These are phyloP conservation scores for Mionectes macconnelli DNA, from an alignment of 2,113 vertebrate species.

Conservation along the genomic window DNA sequence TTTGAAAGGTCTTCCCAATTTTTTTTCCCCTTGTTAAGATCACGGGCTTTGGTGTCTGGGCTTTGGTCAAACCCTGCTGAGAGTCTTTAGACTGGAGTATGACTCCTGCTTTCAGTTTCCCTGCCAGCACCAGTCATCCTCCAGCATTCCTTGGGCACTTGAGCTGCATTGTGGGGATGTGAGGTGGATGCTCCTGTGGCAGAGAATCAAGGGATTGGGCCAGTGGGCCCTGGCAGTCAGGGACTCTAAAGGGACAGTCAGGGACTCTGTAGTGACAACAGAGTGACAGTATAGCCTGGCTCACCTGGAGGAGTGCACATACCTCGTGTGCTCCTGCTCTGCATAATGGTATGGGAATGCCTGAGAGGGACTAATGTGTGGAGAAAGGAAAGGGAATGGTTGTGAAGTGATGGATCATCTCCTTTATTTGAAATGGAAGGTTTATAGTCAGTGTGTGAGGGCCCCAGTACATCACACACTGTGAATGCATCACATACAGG, in stretches of 20 bases:
- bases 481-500: neutral
- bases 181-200: too few species aligned
- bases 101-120: neutral
- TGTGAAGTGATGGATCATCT: accelerated
- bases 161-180: accelerated
- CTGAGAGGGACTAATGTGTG: accelerated
- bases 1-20: neutral
- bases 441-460: accelerated
- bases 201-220: accelerated
- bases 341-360: accelerated
- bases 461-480: neutral
- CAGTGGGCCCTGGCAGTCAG: accelerated
- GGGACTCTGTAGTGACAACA: accelerated
- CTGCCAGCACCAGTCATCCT: accelerated
- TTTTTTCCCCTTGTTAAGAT: neutral
- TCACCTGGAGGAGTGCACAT: accelerated
- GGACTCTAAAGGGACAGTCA: too few species aligned
- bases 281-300: neutral
- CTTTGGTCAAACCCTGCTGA: neutral
- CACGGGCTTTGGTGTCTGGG: accelerated
- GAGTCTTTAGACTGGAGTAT: accelerated
- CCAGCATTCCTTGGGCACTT: accelerated
- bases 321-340: accelerated
- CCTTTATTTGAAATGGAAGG: neutral
- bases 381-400: neutral